Base-by-base conservation (phyloP, 2,113 vertebrate genomes). In the Oreotrochilus melanogaster region DNA sequence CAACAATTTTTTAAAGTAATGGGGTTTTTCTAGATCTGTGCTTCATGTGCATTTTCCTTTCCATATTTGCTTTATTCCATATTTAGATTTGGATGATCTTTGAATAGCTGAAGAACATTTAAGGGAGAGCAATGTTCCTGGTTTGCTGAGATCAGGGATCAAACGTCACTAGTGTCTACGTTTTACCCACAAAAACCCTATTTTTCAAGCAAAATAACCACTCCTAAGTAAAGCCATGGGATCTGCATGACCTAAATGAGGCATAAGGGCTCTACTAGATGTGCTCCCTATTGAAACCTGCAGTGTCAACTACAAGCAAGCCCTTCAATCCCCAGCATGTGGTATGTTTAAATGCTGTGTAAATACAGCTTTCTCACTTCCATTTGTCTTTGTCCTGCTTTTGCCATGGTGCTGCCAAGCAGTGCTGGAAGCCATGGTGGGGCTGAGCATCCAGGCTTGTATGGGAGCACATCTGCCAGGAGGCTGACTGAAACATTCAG, bases 261-360 rank as follows among this genome's bases (percentile, higher is more conserved):
- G 48, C 88, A 23, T 30, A 66, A 91, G 69, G 65, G 48, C 83
- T 94, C 75, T n/a, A 2, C 50, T 31, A 88, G 82, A 66, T 1
- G 2, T 28, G 60, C 79, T 92, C 51, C 62, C 62, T 43, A 8
- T 47, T 69, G 87, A 92, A 95, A 85, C 81, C 81, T 30, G 28
- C 78, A 19, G 70, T 37, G 81, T 82, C 87, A 75, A 54, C 89
- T 85, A 75, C 18, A 78, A 82, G 61, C 76, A 24, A 75, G 91
- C 74, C 43, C 85, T 76, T 89, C 81, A 73, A 16, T 83, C 92
- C 50, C 82, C 61, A 57, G 53, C 37, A 18, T 15, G 75, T n/a
- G 8, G 62, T 47, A 19, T 86, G 93, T 88, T 95, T 92, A 95
- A 95, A 92, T 51, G 87, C 91, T 91, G 93, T 45, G 92, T 89